Evolutionary conservation across 2,113 vertebrate species (phyloP).

Genomic region (Agelaius tricolor): DNA sequence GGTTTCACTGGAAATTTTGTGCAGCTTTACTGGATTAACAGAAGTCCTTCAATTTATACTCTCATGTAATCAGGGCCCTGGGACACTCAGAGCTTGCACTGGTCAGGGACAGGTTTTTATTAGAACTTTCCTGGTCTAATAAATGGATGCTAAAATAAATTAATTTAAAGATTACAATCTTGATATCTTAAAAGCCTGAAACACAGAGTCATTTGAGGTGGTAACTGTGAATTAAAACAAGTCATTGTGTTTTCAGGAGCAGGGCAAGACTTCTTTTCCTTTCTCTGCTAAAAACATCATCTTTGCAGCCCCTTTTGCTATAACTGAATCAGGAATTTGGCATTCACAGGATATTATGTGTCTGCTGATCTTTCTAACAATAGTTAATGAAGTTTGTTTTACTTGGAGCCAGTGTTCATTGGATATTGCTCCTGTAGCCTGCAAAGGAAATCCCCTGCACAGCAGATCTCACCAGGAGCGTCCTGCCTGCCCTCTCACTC

Average conservation of each 20-base stretch:
- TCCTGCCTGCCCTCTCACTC: fast-evolving
- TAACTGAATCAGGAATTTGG: neutral
- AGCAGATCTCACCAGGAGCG: neutral
- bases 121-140: neutral
- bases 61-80: neutral
- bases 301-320: neutral
- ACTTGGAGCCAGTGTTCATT: neutral
- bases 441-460: neutral
- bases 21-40: neutral
- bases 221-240: neutral
- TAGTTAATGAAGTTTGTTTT: neutral
- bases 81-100: neutral
- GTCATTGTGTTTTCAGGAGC: neutral
- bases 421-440: neutral
- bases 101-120: neutral
- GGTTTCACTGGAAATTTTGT: slow-evolving; percentile 6
- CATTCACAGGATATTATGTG: neutral
- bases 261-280: neutral
- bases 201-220: neutral
- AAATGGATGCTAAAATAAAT: neutral
- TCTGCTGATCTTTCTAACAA: neutral
- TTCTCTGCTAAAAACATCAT: neutral
- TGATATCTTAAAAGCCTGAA: neutral
- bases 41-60: neutral
- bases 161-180: neutral